phyloP scores from a whole-genome alignment of 2,888 invertebrate species.

The Drosophila cognata region DNA sequence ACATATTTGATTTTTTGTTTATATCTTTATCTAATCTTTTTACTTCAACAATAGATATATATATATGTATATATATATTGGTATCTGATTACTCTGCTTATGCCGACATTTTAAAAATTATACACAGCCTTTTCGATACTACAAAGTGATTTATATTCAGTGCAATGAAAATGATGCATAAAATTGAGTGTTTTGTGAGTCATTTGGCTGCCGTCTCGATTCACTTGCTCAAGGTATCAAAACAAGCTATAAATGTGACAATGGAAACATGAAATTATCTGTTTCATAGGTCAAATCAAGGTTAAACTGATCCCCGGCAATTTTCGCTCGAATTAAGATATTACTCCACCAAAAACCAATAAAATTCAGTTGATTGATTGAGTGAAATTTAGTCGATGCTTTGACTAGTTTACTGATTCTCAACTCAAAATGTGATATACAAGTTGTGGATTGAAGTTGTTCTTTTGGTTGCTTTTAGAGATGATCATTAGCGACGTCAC shows the following conservation, averaged over 20 bases:
- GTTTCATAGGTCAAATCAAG: neutral
- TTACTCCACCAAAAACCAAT: neutral
- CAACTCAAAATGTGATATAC: neutral
- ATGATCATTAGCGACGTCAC: constrained; percentile 44
- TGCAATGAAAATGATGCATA: neutral
- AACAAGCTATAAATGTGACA: neutral
- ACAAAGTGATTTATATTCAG: neutral
- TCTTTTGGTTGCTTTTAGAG: neutral
- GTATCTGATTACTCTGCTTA: no score
- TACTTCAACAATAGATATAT: no score
- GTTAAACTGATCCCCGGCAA: neutral
- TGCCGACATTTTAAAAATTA: neutral
- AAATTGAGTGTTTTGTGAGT: neutral
- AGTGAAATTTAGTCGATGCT: neutral
- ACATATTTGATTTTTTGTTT: no score
- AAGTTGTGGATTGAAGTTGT: neutral
- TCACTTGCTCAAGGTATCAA: neutral
- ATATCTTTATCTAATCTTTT: no score
- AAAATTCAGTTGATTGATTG: neutral
- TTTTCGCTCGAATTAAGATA: neutral
- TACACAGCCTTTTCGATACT: neutral
- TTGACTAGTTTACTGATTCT: neutral
- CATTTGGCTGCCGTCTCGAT: neutral
- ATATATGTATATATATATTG: no score
- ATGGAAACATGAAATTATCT: neutral